Evolutionary conservation across 2,888 invertebrate species (phyloP).

Genomic region (Acleris literana): DNA sequence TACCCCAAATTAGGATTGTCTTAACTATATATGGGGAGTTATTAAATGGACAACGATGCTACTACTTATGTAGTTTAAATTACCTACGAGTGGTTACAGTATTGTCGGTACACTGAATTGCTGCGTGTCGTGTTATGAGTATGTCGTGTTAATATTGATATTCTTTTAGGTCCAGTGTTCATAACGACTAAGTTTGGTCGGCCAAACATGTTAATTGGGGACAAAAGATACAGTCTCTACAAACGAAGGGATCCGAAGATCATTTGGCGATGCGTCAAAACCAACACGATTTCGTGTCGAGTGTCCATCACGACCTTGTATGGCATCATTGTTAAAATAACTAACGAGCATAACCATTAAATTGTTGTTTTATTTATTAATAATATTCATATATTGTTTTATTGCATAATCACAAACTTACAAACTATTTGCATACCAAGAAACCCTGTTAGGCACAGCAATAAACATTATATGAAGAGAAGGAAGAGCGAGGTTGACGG

Average conservation of each 20-base stretch:
- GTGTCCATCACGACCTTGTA: slow-evolving; percentile 22
- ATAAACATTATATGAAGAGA: no score
- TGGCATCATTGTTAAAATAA: slow-evolving; percentile 17
- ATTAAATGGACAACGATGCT: no score
- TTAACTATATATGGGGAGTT: no score
- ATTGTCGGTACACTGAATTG: not conserved
- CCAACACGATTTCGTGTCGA: slow-evolving; percentile 13
- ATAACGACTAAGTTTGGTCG: slow-evolving; percentile 12
- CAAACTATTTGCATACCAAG: no score
- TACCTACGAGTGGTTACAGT: no score
- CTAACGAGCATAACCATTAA: slow-evolving; percentile 25
- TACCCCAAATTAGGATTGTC: no score
- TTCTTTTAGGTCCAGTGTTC: slow-evolving; percentile 18
- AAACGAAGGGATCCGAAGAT: slow-evolving; percentile 28
- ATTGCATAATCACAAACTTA: no score
- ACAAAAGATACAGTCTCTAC: slow-evolving; percentile 42
- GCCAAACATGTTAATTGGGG: slow-evolving; percentile 27
- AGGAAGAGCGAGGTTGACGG: no score
- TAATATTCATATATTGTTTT: not conserved
- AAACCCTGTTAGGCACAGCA: no score
- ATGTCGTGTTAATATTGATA: no score
- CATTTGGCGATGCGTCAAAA: slow-evolving; percentile 40
- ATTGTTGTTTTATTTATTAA: not conserved
- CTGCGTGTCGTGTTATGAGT: no score
- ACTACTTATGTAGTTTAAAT: no score